phyloP scores from a whole-genome alignment of 2,888 invertebrate genomes.

The Hylaea fasciaria region DNA sequence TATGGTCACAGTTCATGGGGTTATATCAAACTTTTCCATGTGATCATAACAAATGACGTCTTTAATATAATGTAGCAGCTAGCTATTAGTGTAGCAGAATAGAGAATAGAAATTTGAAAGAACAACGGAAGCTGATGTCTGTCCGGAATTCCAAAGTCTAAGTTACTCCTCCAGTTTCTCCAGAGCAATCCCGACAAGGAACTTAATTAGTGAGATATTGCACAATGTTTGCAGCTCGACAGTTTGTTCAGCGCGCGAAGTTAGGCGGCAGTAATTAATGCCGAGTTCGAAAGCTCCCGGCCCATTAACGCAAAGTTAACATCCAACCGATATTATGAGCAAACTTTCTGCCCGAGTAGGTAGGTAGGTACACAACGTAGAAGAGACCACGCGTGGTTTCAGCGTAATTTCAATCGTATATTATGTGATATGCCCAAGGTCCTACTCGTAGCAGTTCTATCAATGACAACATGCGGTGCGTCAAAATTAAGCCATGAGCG shows the following conservation, averaged over 20 bases:
- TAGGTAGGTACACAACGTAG: no score
- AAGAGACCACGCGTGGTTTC: slow-evolving; percentile 13
- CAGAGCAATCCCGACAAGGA: slow-evolving; percentile 42
- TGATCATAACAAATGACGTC: no score
- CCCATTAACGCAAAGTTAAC: slow-evolving; percentile 54
- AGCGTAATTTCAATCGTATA: slow-evolving; percentile 35
- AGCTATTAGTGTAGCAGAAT: background rate
- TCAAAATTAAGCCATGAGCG: slow-evolving; percentile 39
- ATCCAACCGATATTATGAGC: slow-evolving; percentile 47
- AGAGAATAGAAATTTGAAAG: slow-evolving; percentile 8
- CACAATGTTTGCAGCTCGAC: slow-evolving; percentile 63
- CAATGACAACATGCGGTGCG: background rate
- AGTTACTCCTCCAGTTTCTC: slow-evolving; percentile 14
- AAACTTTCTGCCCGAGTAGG: slow-evolving; percentile 43
- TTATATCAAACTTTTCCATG: background rate
- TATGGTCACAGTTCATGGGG: background rate
- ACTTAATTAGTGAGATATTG: slow-evolving; percentile 67
- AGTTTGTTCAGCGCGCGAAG: slow-evolving; percentile 58
- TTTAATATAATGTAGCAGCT: no score
- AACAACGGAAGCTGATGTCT: slow-evolving; percentile 3
- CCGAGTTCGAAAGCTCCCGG: slow-evolving; percentile 53
- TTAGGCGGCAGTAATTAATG: slow-evolving; percentile 54
- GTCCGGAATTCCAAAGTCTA: slow-evolving; percentile 9
- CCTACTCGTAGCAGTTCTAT: slow-evolving; percentile 1
- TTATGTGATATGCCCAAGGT: slow-evolving; percentile 8